phyloP scores from a whole-genome alignment of 2,888 invertebrate species.

The Antitype chi region DNA sequence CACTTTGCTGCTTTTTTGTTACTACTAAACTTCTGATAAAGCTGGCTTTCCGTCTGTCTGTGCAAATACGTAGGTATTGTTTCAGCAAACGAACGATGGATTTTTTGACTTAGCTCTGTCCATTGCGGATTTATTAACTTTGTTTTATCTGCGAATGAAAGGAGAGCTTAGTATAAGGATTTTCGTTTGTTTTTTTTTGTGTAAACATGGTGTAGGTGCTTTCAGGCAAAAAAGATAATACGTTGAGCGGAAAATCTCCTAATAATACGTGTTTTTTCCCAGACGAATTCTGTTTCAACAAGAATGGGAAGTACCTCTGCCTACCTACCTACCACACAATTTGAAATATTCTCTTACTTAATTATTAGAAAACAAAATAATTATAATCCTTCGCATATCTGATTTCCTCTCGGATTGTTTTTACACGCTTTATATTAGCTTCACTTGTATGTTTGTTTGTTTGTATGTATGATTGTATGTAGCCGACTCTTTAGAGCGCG shows the following conservation, averaged over 20 bases:
- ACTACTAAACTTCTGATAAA: conserved; percentile 38
- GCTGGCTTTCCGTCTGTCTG: conserved; percentile 38
- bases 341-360: not conserved
- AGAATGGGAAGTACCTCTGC: not conserved
- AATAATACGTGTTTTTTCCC: not conserved
- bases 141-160: conserved; percentile 17
- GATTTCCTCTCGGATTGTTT: too few relatives aligned
- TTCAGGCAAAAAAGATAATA: not conserved
- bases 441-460: too few relatives aligned
- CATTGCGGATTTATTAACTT: conserved; percentile 20
- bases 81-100: conserved; percentile 24
- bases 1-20: not conserved
- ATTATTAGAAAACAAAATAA: not conserved
- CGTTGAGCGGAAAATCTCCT: not conserved
- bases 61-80: conserved; percentile 37
- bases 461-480: too few relatives aligned
- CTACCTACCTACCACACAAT: not conserved
- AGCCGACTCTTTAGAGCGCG: too few relatives aligned
- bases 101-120: conserved; percentile 24
- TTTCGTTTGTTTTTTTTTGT: not conserved
- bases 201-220: not conserved
- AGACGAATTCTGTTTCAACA: not conserved
- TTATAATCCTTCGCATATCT: not conserved
- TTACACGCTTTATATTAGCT: too few relatives aligned
- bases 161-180: not conserved